A percentile compares a stretch with the other conserved stretches of the same genome.
Evolutionary conservation across 2,888 invertebrate species (phyloP).

Genomic region (Drosophila anomalata): DNA sequence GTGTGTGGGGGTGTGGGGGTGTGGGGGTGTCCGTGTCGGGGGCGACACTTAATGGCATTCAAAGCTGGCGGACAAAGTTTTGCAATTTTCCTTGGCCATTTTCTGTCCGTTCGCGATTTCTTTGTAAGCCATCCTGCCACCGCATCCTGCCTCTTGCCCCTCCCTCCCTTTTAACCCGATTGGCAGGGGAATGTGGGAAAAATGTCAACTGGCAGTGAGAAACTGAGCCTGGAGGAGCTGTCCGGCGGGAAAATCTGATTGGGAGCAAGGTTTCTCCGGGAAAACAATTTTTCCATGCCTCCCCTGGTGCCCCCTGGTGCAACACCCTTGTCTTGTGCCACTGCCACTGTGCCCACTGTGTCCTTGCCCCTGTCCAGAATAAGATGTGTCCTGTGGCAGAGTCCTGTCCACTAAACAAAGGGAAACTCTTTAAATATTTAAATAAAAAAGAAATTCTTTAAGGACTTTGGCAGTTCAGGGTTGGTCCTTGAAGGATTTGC

Average conservation of each 20-base stretch:
- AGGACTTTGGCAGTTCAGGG: neutral
- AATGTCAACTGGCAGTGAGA: conserved; percentile 24
- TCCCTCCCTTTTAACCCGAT: conserved; percentile 18
- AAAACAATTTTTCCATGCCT: neutral
- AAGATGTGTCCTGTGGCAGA: conserved; percentile 12
- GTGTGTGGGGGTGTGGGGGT: conserved; percentile 2
- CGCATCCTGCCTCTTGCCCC: neutral
- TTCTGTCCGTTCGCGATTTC: conserved; percentile 56
- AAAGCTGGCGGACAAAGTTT: conserved; percentile 60
- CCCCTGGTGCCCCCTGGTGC: neutral
- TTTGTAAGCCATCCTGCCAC: conserved; percentile 16
- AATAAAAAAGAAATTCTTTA: neutral
- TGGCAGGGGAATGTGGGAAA: conserved; percentile 12
- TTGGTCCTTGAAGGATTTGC: too few species aligned
- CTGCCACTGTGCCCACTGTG: neutral
- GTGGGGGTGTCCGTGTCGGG: conserved; percentile 13
- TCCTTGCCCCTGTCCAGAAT: conserved; percentile 5
- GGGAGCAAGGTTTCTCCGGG: conserved; percentile 21
- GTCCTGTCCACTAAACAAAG: conserved; percentile 9
- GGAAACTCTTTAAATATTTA: conserved; percentile 13
- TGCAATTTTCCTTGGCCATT: conserved; percentile 69
- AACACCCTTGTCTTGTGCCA: neutral
- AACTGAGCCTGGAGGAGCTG: neutral
- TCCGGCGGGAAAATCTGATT: conserved; percentile 21
- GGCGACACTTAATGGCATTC: conserved; percentile 60